Percentiles rank a stretch among this genome's conserved stretches.
Evolutionary conservation across 2,888 invertebrate genomes (phyloP).

Genomic region (Pemphredon lugubris): DNA sequence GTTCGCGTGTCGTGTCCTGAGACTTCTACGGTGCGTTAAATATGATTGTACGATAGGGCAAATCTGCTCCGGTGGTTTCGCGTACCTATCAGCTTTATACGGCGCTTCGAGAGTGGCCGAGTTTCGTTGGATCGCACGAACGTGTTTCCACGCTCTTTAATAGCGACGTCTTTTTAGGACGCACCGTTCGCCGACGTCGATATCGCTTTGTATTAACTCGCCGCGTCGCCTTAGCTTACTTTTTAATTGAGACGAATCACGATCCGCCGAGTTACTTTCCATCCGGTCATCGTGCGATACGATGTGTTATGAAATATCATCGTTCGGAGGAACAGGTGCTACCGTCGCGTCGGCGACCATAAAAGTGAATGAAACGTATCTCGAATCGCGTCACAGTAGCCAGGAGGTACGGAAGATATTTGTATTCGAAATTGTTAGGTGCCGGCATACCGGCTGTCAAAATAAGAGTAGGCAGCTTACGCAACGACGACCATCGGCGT

Average conservation of each 20-base stretch:
- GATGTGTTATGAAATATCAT: constrained; percentile 51
- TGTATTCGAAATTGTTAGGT: constrained; percentile 47
- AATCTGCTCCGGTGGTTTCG: too few relatives aligned
- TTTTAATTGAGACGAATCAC: too few relatives aligned
- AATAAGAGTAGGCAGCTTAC: constrained; percentile 39
- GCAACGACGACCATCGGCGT: constrained; percentile 43
- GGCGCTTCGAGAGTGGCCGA: too few relatives aligned
- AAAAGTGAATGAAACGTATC: constrained; percentile 40
- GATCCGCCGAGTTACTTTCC: constrained; percentile 30
- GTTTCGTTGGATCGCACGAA: too few relatives aligned
- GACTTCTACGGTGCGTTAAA: not conserved
- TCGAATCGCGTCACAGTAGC: constrained; percentile 38
- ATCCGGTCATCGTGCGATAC: constrained; percentile 45
- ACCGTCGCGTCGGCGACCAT: constrained; percentile 19
- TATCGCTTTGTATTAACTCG: too few relatives aligned
- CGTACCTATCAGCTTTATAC: too few relatives aligned
- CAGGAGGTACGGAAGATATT: constrained; percentile 48
- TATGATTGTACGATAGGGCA: too few relatives aligned
- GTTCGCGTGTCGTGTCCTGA: not conserved
- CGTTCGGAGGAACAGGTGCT: constrained; percentile 43
- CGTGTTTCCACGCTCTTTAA: too few relatives aligned
- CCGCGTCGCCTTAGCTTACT: too few relatives aligned
- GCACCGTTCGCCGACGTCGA: too few relatives aligned
- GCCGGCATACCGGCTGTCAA: constrained; percentile 43
- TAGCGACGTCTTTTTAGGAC: too few relatives aligned